Evolutionary conservation across 2,113 vertebrate species (phyloP).

Genomic region (Coryphaenoides rupestris): DNA sequence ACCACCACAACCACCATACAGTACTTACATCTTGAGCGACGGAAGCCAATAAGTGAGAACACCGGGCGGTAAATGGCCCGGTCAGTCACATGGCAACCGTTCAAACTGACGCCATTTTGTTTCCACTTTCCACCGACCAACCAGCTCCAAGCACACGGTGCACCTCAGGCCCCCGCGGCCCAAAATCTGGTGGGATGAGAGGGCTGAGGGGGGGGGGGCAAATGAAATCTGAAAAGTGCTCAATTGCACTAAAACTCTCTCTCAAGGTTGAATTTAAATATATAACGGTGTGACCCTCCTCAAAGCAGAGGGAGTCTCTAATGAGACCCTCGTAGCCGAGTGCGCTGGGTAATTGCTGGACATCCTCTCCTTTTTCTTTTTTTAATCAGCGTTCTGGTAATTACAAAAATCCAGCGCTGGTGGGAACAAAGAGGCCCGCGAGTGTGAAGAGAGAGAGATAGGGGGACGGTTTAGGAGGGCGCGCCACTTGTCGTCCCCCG

Average conservation of each 20-base stretch:
- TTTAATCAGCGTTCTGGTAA: constrained; percentile 69
- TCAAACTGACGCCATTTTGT: constrained; percentile 14
- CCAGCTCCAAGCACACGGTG: constrained; percentile 49
- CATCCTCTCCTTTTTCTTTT: constrained; percentile 55
- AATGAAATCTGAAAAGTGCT: constrained; percentile 66
- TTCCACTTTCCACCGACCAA: constrained; percentile 48
- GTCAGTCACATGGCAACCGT: constrained; percentile 19
- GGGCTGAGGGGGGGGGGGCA: too few species aligned
- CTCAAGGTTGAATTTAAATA: constrained; percentile 60
- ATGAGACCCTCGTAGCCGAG: constrained; percentile 67
- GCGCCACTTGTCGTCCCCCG: constrained; percentile 43
- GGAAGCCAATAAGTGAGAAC: too few species aligned
- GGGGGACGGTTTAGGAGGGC: constrained; percentile 13
- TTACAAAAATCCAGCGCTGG: constrained; percentile 53
- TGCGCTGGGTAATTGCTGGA: constrained; percentile 66
- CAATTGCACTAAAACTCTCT: constrained; percentile 62
- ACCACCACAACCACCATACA: too few species aligned
- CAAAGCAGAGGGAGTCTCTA: constrained; percentile 54
- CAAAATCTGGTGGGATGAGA: constrained; percentile 50
- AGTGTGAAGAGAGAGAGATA: constrained; percentile 26
- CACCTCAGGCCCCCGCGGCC: constrained; percentile 50
- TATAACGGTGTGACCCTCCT: constrained; percentile 51
- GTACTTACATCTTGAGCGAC: too few species aligned
- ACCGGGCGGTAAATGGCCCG: too few species aligned
- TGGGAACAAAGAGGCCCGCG: constrained; percentile 37